Conservation (phyloP, 2,113 vertebrate genomes). For the Pituophis catenifer region DNA sequence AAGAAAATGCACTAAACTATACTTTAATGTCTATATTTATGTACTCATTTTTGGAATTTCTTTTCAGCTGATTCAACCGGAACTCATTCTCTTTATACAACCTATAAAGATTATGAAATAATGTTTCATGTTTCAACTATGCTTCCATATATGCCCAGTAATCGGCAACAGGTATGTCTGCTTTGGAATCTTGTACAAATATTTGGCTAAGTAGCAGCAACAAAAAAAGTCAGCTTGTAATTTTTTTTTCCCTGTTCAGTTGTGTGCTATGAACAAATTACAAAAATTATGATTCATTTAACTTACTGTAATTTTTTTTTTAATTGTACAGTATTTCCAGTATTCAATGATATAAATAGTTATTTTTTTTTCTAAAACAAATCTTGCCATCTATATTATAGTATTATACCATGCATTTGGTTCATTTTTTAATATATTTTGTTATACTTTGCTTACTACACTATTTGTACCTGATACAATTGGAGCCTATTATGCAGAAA, state of each 20-base stretch:
- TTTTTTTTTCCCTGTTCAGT: not conserved
- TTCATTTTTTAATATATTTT: slow-evolving; percentile 3
- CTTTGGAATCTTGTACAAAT: not conserved
- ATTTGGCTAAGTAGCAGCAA: not conserved
- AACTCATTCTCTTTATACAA: slow-evolving; percentile 95
- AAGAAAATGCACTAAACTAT: not conserved
- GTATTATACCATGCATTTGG: not conserved
- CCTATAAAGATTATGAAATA: slow-evolving; percentile 96
- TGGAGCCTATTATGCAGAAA: not conserved
- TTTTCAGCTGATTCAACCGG: slow-evolving; percentile 93
- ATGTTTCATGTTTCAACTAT: slow-evolving; percentile 99
- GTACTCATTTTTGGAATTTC: slow-evolving; percentile 49
- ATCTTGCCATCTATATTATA: not conserved
- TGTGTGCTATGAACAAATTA: not conserved
- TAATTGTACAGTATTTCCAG: not conserved
- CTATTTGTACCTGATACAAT: slow-evolving; percentile 15
- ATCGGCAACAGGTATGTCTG: slow-evolving; percentile 89
- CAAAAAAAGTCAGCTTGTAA: not conserved
- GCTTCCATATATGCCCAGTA: slow-evolving; percentile 94
- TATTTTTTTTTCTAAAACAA: slow-evolving; percentile 13
- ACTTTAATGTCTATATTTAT: slow-evolving; percentile 15
- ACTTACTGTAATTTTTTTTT: not conserved
- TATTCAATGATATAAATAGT: slow-evolving; percentile 14
- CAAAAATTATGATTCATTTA: not conserved
- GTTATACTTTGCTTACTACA: not conserved